Evolutionary conservation across 2,113 vertebrate species (phyloP).

Genomic region (Cryptomyrus ogoouensis): DNA sequence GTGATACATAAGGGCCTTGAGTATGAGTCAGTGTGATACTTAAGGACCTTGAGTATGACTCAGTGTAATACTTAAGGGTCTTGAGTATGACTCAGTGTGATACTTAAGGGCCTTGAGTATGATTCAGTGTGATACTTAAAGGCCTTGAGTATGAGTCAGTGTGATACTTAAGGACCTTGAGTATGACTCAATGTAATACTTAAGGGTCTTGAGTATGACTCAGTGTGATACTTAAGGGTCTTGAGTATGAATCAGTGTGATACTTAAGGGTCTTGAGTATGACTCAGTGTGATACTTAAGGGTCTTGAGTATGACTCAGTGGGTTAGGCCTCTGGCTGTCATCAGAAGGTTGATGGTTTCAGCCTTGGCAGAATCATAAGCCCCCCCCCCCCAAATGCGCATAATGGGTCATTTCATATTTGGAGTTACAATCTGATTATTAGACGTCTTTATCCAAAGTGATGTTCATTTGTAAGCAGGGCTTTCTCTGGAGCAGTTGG

Average conservation of each 20-base stretch:
- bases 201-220: background rate
- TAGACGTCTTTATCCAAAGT: background rate
- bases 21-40: background rate
- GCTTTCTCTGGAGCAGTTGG: background rate
- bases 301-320: background rate
- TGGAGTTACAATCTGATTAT: background rate
- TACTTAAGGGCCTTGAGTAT: too few species aligned
- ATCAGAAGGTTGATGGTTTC: background rate
- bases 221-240: background rate
- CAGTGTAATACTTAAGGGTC: too few species aligned
- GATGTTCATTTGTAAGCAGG: background rate
- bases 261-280: background rate
- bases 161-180: background rate
- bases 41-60: too few species aligned
- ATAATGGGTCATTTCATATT: background rate
- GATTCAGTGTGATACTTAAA: too few species aligned
- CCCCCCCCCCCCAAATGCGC: background rate
- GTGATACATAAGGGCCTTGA: background rate
- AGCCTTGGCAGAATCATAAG: background rate
- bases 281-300: too few species aligned
- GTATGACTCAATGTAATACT: background rate
- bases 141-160: background rate
- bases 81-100: too few species aligned
- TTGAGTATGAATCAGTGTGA: background rate
- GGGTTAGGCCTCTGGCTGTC: background rate